Conservation (phyloP, 2,888 invertebrate species). For the Pyralis farinalis region DNA sequence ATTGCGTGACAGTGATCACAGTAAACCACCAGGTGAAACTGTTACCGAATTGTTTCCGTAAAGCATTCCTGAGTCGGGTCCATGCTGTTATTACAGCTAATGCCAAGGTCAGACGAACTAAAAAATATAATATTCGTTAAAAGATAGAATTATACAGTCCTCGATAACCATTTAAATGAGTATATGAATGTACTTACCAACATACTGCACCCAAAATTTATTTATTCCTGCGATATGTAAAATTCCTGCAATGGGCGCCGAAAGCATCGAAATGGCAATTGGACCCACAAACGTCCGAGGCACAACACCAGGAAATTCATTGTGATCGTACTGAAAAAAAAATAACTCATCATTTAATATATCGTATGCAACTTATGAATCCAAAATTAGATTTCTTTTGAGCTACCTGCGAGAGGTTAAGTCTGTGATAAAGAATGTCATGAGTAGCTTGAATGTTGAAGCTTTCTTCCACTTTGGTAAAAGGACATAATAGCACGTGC, state of each 20-base stretch:
- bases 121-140: slow-evolving; percentile 48
- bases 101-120: slow-evolving; percentile 92
- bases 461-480: slow-evolving; percentile 99
- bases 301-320: slow-evolving; percentile 98
- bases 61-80: slow-evolving; percentile 85
- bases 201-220: slow-evolving; percentile 94
- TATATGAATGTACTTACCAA: slow-evolving; percentile 89
- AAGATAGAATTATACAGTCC: no score
- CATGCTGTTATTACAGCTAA: slow-evolving; percentile 88
- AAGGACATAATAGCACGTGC: slow-evolving; percentile 94
- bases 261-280: slow-evolving; percentile 87
- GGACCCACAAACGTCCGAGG: slow-evolving; percentile 98
- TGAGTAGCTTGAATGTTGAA: slow-evolving; percentile 99
- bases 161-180: no score
- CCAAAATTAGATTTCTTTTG: slow-evolving; percentile 70
- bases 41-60: slow-evolving; percentile 89
- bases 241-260: slow-evolving; percentile 87
- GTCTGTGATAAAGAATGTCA: slow-evolving; percentile 94
- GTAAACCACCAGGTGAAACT: slow-evolving; percentile 91
- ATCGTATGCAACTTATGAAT: slow-evolving; percentile 38
- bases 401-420: slow-evolving; percentile 90
- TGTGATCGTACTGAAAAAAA: slow-evolving; percentile 94
- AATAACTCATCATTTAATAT: slow-evolving; percentile 27
- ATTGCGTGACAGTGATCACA: slow-evolving; percentile 93
- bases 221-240: slow-evolving; percentile 85